phyloP scores from a whole-genome alignment of 2,113 vertebrate species.

The Poeciliopsis turrubarensis region DNA sequence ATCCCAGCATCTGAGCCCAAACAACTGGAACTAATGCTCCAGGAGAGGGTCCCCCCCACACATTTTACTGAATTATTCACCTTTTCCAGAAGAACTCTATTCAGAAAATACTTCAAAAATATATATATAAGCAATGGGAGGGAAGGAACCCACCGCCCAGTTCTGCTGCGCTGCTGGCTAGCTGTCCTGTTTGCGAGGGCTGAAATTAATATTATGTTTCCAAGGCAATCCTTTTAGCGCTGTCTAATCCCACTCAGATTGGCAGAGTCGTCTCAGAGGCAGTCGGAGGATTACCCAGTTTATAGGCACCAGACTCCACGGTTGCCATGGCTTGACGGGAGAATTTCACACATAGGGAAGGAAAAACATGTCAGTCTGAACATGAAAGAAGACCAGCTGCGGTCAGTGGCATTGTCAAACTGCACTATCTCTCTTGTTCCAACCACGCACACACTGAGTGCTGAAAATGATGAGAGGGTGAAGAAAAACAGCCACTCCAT shows the following conservation, averaged over 20 bases:
- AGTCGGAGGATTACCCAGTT: conserved; percentile 68
- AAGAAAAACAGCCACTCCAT: conserved; percentile 25
- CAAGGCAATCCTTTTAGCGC: conserved; percentile 69
- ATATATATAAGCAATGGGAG: background rate
- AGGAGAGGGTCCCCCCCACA: conserved; percentile 1
- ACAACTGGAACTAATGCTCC: conserved; percentile 70
- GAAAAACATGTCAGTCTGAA: conserved; percentile 33
- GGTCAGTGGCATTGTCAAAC: conserved; percentile 36
- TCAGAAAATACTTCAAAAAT: conserved; percentile 22
- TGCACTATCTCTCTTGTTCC: conserved; percentile 13
- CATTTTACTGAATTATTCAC: conserved; percentile 42
- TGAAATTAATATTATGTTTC: conserved; percentile 75
- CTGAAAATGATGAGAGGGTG: conserved; percentile 37
- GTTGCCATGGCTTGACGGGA: conserved; percentile 20
- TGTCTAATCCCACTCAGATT: conserved; percentile 73
- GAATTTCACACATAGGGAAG: conserved; percentile 15
- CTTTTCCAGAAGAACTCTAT: conserved; percentile 40
- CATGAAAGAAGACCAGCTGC: conserved; percentile 17
- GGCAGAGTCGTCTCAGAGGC: conserved; percentile 62
- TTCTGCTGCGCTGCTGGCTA: background rate
- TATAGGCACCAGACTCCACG: conserved; percentile 39
- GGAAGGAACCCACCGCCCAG: background rate
- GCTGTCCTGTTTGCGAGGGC: conserved; percentile 61
- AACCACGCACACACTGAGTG: conserved; percentile 6
- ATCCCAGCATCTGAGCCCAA: conserved; percentile 60